Evolutionary conservation across 2,113 vertebrate genomes (phyloP), one percentile per base, ranked within the genome.

Genomic region (Bujurquina vittata): DNA sequence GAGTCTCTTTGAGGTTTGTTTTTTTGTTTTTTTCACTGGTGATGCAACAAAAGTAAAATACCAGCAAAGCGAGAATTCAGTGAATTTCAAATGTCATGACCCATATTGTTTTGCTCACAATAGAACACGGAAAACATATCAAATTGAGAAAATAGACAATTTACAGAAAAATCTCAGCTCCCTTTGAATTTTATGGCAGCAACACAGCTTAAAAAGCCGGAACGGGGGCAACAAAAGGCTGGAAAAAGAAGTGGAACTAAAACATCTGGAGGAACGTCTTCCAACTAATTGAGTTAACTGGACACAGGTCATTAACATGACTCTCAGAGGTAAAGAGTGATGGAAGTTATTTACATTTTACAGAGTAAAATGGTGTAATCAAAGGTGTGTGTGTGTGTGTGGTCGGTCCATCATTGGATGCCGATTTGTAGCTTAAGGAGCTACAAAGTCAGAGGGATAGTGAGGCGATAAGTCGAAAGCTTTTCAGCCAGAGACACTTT

Each of bases 161-260:
- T 67, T 46, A 46, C 14, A 46, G 63, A 67, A 67, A 26, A 1
- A 67, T 0, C 46, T 67, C 26, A 18, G 0, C 1, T 46, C 37
- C 17, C 43, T 67, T 46, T 67, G 1, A 67, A 67, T 46, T 46
- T 0, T 37, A 40, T 65, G 35, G 61, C 61, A 40, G 35, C 0
- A 6, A 3, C 61, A 22, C 0, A 0, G 58, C 17, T 59, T 2
- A 31, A 23, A 65, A 65, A 10, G n/a, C 10, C 43, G n/a, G 33
- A 33, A 33, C 33, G 7, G 33, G 33, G 6, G 33, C 6, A 33
- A 33, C 33, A 33, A 33, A 33, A 33, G 33, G 33, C 33, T 33
- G 33, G 33, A 33, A 33, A 33, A 33, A 7, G 7, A 33, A 33
- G 33, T 33, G 33, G 6, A 7, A 33, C 6, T 33, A 33, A 33